Evolutionary conservation across 2,888 invertebrate species (phyloP).

Genomic region (Parelbella ahira): DNA sequence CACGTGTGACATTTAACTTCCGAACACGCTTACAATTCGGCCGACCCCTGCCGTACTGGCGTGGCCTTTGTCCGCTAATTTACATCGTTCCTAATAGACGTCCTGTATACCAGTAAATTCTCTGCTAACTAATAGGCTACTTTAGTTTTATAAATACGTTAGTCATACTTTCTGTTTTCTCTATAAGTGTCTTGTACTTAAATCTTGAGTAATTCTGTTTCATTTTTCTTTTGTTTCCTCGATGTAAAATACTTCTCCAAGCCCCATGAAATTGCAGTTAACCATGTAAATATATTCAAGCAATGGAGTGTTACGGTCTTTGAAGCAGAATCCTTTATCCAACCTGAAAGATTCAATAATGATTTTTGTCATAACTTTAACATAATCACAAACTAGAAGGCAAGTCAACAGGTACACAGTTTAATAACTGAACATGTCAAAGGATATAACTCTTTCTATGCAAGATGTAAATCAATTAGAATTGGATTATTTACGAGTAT

Average conservation of each 20-base stretch:
- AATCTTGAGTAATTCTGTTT: constrained; percentile 12
- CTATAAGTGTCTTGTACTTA: too few relatives aligned
- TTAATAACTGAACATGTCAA: too few relatives aligned
- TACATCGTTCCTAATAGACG: constrained; percentile 22
- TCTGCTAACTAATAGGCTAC: constrained; percentile 12
- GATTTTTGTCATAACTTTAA: not conserved
- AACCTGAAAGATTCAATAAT: constrained; percentile 62
- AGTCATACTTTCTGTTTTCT: too few relatives aligned
- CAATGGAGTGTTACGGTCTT: constrained; percentile 83
- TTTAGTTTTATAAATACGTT: constrained; percentile 1
- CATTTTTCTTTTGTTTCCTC: constrained; percentile 40
- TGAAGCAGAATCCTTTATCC: constrained; percentile 82
- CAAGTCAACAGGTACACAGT: too few relatives aligned
- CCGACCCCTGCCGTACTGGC: constrained; percentile 22
- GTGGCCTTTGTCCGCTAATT: constrained; percentile 17
- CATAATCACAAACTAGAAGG: too few relatives aligned
- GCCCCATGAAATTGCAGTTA: constrained; percentile 83
- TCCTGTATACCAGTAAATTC: constrained; percentile 15
- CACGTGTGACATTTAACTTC: constrained; percentile 15
- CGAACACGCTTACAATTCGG: constrained; percentile 10
- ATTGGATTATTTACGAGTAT: too few relatives aligned
- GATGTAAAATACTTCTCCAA: constrained; percentile 71
- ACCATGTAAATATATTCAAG: constrained; percentile 83
- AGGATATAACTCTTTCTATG: too few relatives aligned
- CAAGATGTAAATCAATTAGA: too few relatives aligned